Conservation (phyloP, 2,888 invertebrate genomes). For the Tupiocoris notatus region DNA sequence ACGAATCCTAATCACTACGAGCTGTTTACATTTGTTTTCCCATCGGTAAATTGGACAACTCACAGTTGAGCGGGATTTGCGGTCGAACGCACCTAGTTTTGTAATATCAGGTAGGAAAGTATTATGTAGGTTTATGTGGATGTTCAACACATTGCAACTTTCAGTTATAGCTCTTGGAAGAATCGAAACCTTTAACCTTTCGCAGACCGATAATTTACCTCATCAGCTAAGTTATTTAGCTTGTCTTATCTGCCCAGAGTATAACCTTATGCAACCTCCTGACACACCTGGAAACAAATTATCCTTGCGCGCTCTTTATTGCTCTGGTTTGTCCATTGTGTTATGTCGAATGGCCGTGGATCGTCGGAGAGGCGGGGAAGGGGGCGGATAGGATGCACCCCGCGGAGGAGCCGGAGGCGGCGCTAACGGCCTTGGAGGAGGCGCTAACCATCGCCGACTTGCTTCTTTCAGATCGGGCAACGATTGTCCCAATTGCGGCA, state of each 20-base stretch:
- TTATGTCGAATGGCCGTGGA: conserved; percentile 59
- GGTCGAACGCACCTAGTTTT: no score
- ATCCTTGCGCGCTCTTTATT: conserved; percentile 11
- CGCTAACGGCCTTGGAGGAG: conserved; percentile 51
- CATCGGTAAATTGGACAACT: no score
- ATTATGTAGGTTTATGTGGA: no score
- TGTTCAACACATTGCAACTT: no score
- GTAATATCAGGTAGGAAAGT: no score
- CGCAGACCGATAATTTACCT: not conserved
- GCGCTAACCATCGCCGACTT: conserved; percentile 44
- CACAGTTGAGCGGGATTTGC: no score
- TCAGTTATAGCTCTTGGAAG: no score
- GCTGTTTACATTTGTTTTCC: no score
- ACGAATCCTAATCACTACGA: no score
- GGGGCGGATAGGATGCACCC: conserved; percentile 80
- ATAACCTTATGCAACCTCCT: not conserved
- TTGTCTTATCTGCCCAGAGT: not conserved
- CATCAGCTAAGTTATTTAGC: not conserved
- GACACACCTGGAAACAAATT: no score
- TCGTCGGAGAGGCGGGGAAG: conserved; percentile 62
- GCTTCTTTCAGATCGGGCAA: conserved; percentile 68
- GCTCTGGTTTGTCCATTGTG: conserved; percentile 43
- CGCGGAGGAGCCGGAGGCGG: conserved; percentile 55
- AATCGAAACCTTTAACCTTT: not conserved
- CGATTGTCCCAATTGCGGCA: conserved; percentile 66